Evolutionary conservation across 2,888 invertebrate genomes (phyloP).

Genomic region (Amphipoea oculea): DNA sequence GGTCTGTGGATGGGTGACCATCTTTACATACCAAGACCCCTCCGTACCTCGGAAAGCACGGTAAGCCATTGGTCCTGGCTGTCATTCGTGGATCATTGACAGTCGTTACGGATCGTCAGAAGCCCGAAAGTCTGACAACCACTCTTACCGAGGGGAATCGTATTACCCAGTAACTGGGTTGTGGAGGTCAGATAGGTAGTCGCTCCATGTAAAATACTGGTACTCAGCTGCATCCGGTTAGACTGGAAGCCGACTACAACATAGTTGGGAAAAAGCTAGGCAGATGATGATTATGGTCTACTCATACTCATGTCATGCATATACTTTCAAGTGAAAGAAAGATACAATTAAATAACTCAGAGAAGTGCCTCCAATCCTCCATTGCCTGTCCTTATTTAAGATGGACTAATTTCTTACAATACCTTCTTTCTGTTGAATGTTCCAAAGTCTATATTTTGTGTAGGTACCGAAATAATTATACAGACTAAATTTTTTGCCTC

Average conservation of each 20-base stretch:
- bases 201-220: too few species aligned
- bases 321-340: not conserved
- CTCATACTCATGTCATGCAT: not conserved
- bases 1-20: too few species aligned
- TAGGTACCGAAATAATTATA: conserved; percentile 71
- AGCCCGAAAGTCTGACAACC: too few species aligned
- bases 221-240: too few species aligned
- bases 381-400: not conserved
- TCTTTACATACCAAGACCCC: not conserved
- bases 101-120: not conserved
- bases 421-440: not conserved
- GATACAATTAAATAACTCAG: not conserved
- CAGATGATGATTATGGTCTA: not conserved
- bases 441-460: conserved; percentile 58
- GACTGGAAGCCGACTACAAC: not conserved
- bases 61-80: not conserved
- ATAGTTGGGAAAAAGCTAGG: not conserved
- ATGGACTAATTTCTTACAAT: not conserved
- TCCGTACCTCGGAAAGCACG: not conserved
- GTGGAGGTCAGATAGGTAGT: too few species aligned
- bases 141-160: too few species aligned
- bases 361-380: not conserved
- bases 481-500: conserved; percentile 69
- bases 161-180: too few species aligned
- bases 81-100: not conserved